phyloP scores from a whole-genome alignment of 1,140 invertebrate species.

The Drosophila ironensis region DNA sequence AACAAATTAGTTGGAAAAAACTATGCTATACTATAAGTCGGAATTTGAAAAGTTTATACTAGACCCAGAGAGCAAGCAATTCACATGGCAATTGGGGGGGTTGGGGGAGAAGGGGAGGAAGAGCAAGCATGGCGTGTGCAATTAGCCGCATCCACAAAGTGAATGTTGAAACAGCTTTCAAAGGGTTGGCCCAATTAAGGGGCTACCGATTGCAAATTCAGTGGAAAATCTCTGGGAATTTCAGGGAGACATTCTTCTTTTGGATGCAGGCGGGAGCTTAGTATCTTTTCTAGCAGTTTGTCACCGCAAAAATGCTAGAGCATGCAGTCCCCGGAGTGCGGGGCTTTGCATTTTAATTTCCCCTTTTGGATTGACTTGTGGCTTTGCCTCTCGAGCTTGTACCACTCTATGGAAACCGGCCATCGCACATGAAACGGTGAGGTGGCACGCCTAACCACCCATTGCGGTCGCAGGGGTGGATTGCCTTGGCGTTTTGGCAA shows the following conservation, averaged over 20 bases:
- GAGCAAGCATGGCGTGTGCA: conserved; percentile 55
- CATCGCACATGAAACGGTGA: conserved; percentile 19
- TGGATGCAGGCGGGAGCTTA: not conserved
- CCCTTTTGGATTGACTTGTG: conserved; percentile 24
- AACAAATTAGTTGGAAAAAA: conserved; percentile 72
- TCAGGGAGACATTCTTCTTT: conserved; percentile 5
- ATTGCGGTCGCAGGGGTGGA: too few relatives aligned
- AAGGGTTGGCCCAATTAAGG: conserved; percentile 19
- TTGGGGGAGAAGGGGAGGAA: not conserved
- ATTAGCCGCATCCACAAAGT: conserved; percentile 61
- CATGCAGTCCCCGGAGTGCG: conserved; percentile 8
- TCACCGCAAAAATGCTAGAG: conserved; percentile 30
- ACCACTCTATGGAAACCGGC: not conserved
- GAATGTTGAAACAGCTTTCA: conserved; percentile 24
- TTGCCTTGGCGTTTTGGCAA: conserved; percentile 22
- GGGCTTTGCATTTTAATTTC: conserved; percentile 22
- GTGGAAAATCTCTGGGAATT: conserved; percentile 2
- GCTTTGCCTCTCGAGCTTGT: conserved; percentile 3
- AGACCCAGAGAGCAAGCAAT: not conserved
- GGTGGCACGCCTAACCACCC: conserved; percentile 27
- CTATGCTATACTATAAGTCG: conserved; percentile 33
- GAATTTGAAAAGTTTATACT: conserved; percentile 56
- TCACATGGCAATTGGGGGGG: too few relatives aligned
- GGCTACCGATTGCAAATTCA: conserved; percentile 4
- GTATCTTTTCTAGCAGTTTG: conserved; percentile 7